phyloP scores from a whole-genome alignment of 1,140 invertebrate species.

The Littorina saxatilis region DNA sequence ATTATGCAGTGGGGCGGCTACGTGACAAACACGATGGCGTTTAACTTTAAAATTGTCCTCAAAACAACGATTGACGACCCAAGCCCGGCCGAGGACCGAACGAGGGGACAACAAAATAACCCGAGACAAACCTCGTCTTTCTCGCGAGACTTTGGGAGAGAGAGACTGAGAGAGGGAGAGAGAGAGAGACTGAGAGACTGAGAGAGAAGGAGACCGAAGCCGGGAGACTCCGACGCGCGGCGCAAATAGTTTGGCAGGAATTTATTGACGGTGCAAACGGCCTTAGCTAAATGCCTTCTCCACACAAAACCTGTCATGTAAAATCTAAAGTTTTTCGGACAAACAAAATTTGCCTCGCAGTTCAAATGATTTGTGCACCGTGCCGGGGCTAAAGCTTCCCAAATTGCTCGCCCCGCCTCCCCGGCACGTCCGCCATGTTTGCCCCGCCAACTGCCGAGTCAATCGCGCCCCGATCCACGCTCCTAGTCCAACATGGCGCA shows the following conservation, averaged over 20 bases:
- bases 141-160: neutral
- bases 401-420: neutral
- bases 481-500: constrained; percentile 19
- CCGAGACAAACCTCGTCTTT: too few relatives aligned
- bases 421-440: constrained; percentile 26
- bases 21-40: too few relatives aligned
- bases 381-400: neutral
- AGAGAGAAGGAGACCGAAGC: neutral
- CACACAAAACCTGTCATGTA: constrained; percentile 8
- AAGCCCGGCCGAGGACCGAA: too few relatives aligned
- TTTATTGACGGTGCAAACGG: constrained; percentile 32
- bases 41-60: too few relatives aligned
- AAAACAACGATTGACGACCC: too few relatives aligned
- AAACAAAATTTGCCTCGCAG: constrained; percentile 31
- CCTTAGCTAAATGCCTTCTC: constrained; percentile 14
- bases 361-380: constrained; percentile 17
- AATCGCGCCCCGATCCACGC: neutral
- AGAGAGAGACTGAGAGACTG: neutral
- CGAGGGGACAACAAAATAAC: too few relatives aligned
- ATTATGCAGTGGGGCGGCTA: too few relatives aligned
- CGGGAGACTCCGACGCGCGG: neutral
- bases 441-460: constrained; percentile 16
- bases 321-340: constrained; percentile 30
- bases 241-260: constrained; percentile 34
- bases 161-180: too few relatives aligned